Percentiles rank a stretch among this genome's conserved stretches.
Evolutionary conservation across 2,888 invertebrate genomes (phyloP).

Genomic region (Thera obeliscata): DNA sequence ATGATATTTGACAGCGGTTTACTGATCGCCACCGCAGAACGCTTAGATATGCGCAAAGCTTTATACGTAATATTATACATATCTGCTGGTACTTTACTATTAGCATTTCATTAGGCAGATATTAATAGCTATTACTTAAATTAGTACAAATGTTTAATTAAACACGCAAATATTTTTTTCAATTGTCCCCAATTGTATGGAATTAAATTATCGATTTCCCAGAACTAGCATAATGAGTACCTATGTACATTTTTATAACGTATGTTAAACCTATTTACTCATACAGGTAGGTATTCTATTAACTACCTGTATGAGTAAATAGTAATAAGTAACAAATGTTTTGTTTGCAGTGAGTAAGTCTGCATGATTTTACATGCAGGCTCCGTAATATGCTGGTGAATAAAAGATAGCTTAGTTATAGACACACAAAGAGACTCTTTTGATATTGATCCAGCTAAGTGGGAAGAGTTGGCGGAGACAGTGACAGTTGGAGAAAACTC

Average conservation of each 20-base stretch:
- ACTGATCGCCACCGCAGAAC: too few relatives aligned
- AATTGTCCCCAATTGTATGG: constrained; percentile 4
- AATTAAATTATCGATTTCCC: constrained; percentile 23
- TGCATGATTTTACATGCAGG: neutral
- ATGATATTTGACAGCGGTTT: too few relatives aligned
- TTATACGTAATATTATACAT: neutral
- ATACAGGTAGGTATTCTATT: neutral
- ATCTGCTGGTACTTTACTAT: constrained; percentile 21
- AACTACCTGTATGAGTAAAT: too few relatives aligned
- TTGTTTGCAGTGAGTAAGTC: neutral
- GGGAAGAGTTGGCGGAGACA: too few relatives aligned
- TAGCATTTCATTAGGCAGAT: constrained; percentile 23
- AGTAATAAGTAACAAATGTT: too few relatives aligned
- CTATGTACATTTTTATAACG: constrained; percentile 3
- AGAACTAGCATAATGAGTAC: constrained; percentile 10
- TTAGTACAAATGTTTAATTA: constrained; percentile 26
- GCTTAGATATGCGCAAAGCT: too few relatives aligned
- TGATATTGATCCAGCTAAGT: too few relatives aligned
- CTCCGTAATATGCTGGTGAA: too few relatives aligned
- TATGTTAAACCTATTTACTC: neutral
- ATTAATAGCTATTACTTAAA: constrained; percentile 23
- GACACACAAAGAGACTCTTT: too few relatives aligned
- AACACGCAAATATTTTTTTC: constrained; percentile 28
- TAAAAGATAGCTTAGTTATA: too few relatives aligned
- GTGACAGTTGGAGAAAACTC: too few relatives aligned